Evolutionary conservation across 2,888 invertebrate genomes (phyloP), one percentile per base, ranked within the genome.

Genomic region (Xestia c-nigrum): DNA sequence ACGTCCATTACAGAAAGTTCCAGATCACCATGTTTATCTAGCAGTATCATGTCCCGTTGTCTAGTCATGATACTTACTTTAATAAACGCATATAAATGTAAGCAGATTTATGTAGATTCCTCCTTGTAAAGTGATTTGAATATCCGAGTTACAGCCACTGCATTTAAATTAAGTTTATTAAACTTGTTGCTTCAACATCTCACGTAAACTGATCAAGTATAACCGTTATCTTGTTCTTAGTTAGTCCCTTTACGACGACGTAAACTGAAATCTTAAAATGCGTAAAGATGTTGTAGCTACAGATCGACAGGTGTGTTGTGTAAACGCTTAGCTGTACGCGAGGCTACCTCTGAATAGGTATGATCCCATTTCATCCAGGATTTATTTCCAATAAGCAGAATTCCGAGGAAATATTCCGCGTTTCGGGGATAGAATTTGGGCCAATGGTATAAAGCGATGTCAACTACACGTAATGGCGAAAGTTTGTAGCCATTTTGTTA

Each of bases 311-410:
- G 72, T 80, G 67, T 77, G 76, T 84, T 71, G 40, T 73, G 50
- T 64, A 72, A 80, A 72, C 77, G 78, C 73, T 84, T 86, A 81
- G 74, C 64, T 78, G 73, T 80, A 75, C 66, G 68, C 75, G 64
- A 86, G 83, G 87, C 85, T 87, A 88, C 87, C 87, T 88, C 82
- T 85, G 88, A 91, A 91, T 91, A 92, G 92, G 91, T 92, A 91
- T 92, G 92, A 94, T 93, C 93, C 93, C 89, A 92, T 93, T 94
- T 93, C 91, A 94, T 93, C 92, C 93, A 89, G 93, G 94, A 94
- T 94, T 94, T 94, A 94, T 94, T 93, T 94, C 93, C 94, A 94
- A 94, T 94, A 94, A 93, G 92, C 92, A 90, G 90, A 92, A 94
- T 92, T 91, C 92, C 90, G 82, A 77, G 83, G 88, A 90, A 93